Percentiles rank a stretch among this genome's conserved stretches.
These are phyloP conservation scores for Crotalus horridus DNA, from an alignment of 2,113 vertebrate species.

Conservation along the genomic window DNA sequence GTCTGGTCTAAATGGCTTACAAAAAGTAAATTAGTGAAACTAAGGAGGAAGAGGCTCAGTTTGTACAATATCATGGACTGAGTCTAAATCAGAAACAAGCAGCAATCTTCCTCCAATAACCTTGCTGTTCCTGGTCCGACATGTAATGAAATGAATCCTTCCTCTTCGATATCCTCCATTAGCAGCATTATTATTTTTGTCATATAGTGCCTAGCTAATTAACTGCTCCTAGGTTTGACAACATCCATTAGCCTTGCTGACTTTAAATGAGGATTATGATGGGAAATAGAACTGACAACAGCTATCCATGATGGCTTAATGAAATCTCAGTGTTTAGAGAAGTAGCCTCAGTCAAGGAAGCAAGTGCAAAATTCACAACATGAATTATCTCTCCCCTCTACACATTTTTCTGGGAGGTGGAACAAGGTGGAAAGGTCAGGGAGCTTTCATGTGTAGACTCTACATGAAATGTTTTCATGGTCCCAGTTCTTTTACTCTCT, in stretches of 20 bases:
- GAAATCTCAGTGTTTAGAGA: not conserved
- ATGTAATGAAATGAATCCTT: not conserved
- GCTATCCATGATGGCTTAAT: not conserved
- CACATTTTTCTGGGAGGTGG: not conserved
- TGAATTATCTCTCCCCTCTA: not conserved
- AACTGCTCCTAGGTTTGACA: not conserved
- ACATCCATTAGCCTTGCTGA: not conserved
- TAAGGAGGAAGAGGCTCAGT: not conserved
- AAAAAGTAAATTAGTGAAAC: not conserved
- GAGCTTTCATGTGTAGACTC: not conserved
- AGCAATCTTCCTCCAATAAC: not conserved
- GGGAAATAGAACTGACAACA: not conserved
- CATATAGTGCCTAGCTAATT: not conserved
- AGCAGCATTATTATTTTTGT: not conserved
- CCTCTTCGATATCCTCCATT: not conserved
- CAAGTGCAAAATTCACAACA: not conserved
- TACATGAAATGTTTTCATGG: not conserved
- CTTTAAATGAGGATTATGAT: not conserved
- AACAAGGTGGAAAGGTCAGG: not conserved
- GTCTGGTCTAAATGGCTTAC: not conserved
- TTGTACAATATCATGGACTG: not conserved
- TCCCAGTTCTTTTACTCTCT: not conserved
- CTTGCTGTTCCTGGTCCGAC: not conserved
- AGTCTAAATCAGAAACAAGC: not conserved
- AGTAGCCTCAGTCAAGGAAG: not conserved